Evolutionary conservation across 2,113 vertebrate genomes (phyloP), one percentile per base, ranked within the genome.

Genomic region (Oreochromis spilurus): DNA sequence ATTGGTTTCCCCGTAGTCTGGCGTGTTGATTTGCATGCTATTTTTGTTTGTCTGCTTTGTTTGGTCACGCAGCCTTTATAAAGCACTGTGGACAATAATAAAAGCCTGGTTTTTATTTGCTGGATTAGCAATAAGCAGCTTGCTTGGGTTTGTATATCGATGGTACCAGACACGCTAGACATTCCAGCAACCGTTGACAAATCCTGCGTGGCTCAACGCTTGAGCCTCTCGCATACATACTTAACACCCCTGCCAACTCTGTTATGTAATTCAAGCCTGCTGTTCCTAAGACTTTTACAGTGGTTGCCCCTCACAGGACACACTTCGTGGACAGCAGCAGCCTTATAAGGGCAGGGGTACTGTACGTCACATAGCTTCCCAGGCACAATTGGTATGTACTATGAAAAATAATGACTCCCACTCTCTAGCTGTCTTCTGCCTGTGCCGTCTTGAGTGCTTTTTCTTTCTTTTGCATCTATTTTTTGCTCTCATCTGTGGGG

Each of bases 181-280:
- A 96, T 96, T 96, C 94, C 92, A 78, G 79, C 65, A 88, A 86
- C 85, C 84, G 58, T 36, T 91, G 88, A 94, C 88, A 95, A 94
- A 93, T 92, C 93, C 93, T 40, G 17, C 14, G 6, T 11, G 85
- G 84, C 84, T 92, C 79, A 90, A 85, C 14, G 58, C 85, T 91
- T 90, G 91, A 88, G 55, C 75, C 54, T n/a, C 84, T 29, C 75
- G 86, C 83, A 90, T 85, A 92, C 87, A 90, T n/a, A 31, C 87
- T 58, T 36, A 52, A 52, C 84, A 83, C 84, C 40, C 36, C 50
- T 40, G 72, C 92, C 81, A 90, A 90, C 81, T 72, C 77, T 62
- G 52, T 96, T 93, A 94, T 93, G 93, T 91, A 93, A 96, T 75
- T 80, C 48, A 91, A 84, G 43, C 80, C 55, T 85, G 81, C 87